Evolutionary conservation across 1,140 invertebrate species (phyloP), one percentile per base, ranked within the genome.

Genomic region (Diprion similis): DNA sequence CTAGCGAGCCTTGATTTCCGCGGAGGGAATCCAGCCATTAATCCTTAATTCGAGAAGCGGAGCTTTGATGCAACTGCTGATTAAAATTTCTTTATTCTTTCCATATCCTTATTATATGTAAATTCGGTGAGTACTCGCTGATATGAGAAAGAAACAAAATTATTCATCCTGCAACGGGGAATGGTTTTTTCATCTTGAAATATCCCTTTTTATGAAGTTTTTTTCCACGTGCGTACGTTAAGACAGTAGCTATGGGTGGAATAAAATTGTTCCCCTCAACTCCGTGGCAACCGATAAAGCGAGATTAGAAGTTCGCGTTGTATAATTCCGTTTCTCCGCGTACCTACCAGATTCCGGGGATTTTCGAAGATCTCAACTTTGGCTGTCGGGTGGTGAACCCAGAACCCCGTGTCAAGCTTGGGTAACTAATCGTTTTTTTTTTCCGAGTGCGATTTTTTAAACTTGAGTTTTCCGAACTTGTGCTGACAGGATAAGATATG

Each of bases 381-480:
- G 51, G 51, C 11, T 9, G n/a, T 9, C 8, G 51, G 51, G 51
- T 59, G 11, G 51, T 10, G 51, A 59, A 13, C 51, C 51, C 51
- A 59, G 51, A 59, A 6, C 51, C 51, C 51, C 51, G 51, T 59
- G 51, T 59, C 51, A 59, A 13, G 51, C 51, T 17, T 13, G 51
- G 51, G 51, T 59, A 10, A 59, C 51, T 59, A 9, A 59, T 59
- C 51, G 51, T 59, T 59, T 59, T 37, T 51, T n/a, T 59, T 59
- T 59, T 59, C 51, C 51, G 11, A 13, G 51, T 10, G 51, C n/a
- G 51, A 59, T 59, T 59, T 59, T 59, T 59, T 59, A 59, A 59
- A 59, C 51, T 59, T 59, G 51, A 59, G 51, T 59, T 59, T 59
- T 59, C 51, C 51, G 51, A 59, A 59, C 51, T 59, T 59, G 11